These are phyloP conservation scores for Atta colombica DNA, from an alignment of 1,140 invertebrate species.

Conservation along the genomic window DNA sequence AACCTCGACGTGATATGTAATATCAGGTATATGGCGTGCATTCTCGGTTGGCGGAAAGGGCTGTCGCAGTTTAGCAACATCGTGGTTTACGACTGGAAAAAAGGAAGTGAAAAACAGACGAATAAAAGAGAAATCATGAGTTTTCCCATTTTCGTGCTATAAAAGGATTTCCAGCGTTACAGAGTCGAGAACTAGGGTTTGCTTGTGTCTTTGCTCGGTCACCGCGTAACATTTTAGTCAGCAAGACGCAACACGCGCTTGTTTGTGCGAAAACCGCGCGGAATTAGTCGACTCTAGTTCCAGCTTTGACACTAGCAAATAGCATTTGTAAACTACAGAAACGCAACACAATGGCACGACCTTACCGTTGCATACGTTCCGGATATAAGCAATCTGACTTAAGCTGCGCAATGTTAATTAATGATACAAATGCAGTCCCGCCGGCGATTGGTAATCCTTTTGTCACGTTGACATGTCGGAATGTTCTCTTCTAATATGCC, in stretches of 20 bases:
- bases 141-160: neutral
- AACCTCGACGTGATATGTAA: neutral
- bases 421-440: slow-evolving; percentile 5
- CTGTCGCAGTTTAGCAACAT: slow-evolving; percentile 7
- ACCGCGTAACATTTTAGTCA: slow-evolving; percentile 22
- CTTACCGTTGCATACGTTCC: neutral
- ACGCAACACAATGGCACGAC: neutral
- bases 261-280: slow-evolving; percentile 5
- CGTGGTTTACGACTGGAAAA: neutral
- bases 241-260: neutral
- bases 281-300: slow-evolving; percentile 20
- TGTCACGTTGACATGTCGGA: neutral
- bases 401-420: slow-evolving; percentile 25
- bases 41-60: neutral
- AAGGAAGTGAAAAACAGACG: neutral
- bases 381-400: neutral
- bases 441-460: neutral
- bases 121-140: neutral
- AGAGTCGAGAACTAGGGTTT: neutral
- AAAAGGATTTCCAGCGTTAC: neutral
- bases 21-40: neutral
- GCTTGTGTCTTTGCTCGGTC: slow-evolving; percentile 8
- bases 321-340: slow-evolving; percentile 31
- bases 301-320: neutral
- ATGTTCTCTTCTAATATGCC: neutral